These are phyloP conservation scores for Stratiomys singularior DNA, from an alignment of 2,888 invertebrate species.

Conservation along the genomic window DNA sequence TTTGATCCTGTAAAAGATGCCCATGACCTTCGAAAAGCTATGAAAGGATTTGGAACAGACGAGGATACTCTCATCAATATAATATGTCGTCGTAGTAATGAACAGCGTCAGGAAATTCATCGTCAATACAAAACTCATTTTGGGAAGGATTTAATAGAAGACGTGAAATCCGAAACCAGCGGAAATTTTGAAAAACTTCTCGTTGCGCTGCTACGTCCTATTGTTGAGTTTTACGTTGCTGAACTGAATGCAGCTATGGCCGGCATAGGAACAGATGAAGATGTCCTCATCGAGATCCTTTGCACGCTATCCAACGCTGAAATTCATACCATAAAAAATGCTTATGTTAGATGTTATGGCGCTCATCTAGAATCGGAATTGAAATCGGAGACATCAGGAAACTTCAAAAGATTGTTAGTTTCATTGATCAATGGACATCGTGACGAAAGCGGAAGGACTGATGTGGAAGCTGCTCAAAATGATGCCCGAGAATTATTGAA, in stretches of 20 bases:
- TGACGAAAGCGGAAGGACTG: constrained; percentile 79
- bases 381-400: constrained; percentile 88
- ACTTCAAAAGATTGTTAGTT: constrained; percentile 88
- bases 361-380: constrained; percentile 84
- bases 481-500: constrained; percentile 84
- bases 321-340: constrained; percentile 80
- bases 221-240: constrained; percentile 81
- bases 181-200: constrained; percentile 88
- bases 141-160: constrained; percentile 78
- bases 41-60: constrained; percentile 91
- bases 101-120: constrained; percentile 80
- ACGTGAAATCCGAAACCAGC: constrained; percentile 87
- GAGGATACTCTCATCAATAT: constrained; percentile 89
- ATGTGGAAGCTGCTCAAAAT: constrained; percentile 76
- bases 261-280: constrained; percentile 86
- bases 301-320: constrained; percentile 88
- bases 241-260: constrained; percentile 85
- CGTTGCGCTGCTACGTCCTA: constrained; percentile 85
- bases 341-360: constrained; percentile 83
- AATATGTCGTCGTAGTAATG: constrained; percentile 82
- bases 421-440: constrained; percentile 78
- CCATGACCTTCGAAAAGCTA: constrained; percentile 83
- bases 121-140: constrained; percentile 54
- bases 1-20: constrained; percentile 86
- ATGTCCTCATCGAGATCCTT: constrained; percentile 87